These are phyloP conservation scores for Nycticryphes semicollaris DNA, from an alignment of 2,113 vertebrate genomes.

Conservation along the genomic window DNA sequence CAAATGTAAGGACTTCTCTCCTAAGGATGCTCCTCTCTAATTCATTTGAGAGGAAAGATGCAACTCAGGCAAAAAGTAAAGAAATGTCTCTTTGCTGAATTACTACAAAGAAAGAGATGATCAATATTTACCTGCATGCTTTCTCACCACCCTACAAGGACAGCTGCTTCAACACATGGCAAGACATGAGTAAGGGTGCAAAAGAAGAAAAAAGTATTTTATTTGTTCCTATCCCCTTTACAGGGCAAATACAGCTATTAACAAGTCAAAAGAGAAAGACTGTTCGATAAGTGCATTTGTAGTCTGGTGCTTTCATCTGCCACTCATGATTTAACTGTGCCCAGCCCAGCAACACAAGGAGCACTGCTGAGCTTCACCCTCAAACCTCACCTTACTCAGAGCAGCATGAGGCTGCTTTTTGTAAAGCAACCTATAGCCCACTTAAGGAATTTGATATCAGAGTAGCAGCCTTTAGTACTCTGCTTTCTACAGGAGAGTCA, in stretches of 20 bases:
- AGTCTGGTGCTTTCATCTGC: not conserved
- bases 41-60: not conserved
- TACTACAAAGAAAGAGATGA: not conserved
- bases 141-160: not conserved
- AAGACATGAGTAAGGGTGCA: not conserved
- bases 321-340: not conserved
- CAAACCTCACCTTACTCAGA: not conserved
- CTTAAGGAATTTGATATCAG: not conserved
- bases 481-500: not conserved
- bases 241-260: not conserved
- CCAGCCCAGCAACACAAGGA: not conserved
- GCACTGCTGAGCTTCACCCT: not conserved
- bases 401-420: not conserved
- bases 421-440: not conserved
- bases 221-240: not conserved
- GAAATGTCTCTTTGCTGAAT: not conserved
- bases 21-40: not conserved
- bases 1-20: not conserved
- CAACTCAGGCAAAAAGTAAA: not conserved
- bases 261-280: not conserved
- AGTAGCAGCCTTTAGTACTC: not conserved
- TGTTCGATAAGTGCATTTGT: not conserved
- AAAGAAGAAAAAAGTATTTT: not conserved
- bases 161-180: not conserved
- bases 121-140: constrained; percentile 16